Evolutionary conservation across 2,797 vertebrate genomes (phyloP), one percentile per base, ranked within the genome.

Genomic region (Xenopus petersii): DNA sequence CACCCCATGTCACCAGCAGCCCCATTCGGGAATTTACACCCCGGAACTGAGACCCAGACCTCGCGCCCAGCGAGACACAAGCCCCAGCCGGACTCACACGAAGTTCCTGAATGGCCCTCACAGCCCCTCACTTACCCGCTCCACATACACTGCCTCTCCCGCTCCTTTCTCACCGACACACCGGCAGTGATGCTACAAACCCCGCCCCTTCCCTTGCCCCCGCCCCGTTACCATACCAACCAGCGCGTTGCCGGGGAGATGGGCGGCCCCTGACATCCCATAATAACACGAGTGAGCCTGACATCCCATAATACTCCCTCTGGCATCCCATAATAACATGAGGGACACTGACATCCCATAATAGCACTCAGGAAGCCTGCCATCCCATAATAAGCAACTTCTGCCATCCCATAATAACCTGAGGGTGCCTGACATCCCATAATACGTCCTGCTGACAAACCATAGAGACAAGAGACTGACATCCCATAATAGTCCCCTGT

Each of bases 401-500:
- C 73, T 79, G 70, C 81, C 74, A 75, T 56, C 67, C 67, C 67
- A 75, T 63, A 75, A 36, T 64, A 75, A 64, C 74, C 46, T 2
- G 16, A 62, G 56, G 55, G 64, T 48, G 64, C 26, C 46, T 75
- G 75, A 81, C 75, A 68, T 75, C 73, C 73, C 73, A 75, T 75
- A 75, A 75, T 75, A 75, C 17, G 30, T 49, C 13, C 48, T 13
- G 83, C 72, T 78, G 72, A 82, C 74, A 75, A 42, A 30, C 48
- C 67, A 75, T 62, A 69, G n/a, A 55, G 69, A 62, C 73, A 55
- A 0, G 33, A 64, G 17, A 59, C 65, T 80, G 70, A 10, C 82
- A 83, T 81, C 84, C 82, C 82, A 80, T 85, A 86, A 85, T 82
- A 84, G 61, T 72, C 65, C 48, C 63, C 60, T 30, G 66, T 21